Evolutionary conservation across 2,888 invertebrate species (phyloP), one percentile per base, ranked within the genome.

Genomic region (Rhimphoctona megacephalus): DNA sequence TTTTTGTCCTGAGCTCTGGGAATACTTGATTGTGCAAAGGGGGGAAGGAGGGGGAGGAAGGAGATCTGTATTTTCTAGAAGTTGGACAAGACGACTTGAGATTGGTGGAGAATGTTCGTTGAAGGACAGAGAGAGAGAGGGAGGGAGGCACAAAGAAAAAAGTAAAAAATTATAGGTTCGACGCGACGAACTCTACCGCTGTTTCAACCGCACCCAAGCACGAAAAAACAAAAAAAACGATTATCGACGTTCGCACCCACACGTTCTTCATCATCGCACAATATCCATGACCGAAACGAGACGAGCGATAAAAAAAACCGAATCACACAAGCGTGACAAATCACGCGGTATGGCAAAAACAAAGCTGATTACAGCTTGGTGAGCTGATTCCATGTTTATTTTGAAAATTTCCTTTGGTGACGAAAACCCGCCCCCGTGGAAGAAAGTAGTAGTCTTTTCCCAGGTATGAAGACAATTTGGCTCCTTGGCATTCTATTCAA

Each of bases 1-100:
- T 70, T 61, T 73, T 84, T 74, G 57, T 67, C 22, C 49, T 39
- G 36, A 30, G 19, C 19, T 66, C 57, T 69, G 81, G 84, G 39
- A 25, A 11, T 70, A 72, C 22, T 72, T 39, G 57, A 39, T 25
- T 36, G 73, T 33, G 83, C 54, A 80, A 43, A 79, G 72, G 85
- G 76, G 73, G 84, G 80, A 81, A 57, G 73, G 74, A 66, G 69
- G 76, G 85, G 88, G 88, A 85, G 52, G 88, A 88, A 52, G 77
- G 67, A 57, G 88, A 81, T 90, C 86, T 92, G 90, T 91, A 88
- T 91, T 88, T 92, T 92, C 90, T 93, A 92, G 92, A 92, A 88
- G 88, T 81, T 87, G 87, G 84, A 74, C 64, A 49, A 83, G 81
- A 85, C 69, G 81, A 85, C 86, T 30, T 74, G 57, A 76, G 70